Evolutionary conservation across 2,113 vertebrate species (phyloP).

Genomic region (Sprattus sprattus): DNA sequence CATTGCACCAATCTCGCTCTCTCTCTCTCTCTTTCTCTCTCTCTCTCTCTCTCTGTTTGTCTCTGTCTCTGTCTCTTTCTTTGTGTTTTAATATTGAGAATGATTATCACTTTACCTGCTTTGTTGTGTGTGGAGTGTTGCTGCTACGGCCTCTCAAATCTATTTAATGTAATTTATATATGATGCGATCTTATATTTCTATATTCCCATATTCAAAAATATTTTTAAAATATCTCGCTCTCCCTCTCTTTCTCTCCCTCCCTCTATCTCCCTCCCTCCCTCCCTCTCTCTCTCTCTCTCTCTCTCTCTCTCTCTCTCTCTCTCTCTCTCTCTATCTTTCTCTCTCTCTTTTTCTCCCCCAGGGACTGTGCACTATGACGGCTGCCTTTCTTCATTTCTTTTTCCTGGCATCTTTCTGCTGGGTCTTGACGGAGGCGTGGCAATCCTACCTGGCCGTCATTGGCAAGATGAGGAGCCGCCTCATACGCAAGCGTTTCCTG

Average conservation of each 20-base stretch:
- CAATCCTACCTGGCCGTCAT: constrained; percentile 98
- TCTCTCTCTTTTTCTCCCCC: constrained; percentile 12
- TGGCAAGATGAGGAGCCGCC: constrained; percentile 91
- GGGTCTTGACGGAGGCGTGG: constrained; percentile 99
- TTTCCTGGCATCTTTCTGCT: constrained; percentile 99
- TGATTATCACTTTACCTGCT: no score
- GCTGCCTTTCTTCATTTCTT: constrained; percentile 98
- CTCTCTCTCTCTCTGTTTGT: not conserved
- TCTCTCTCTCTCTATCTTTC: constrained; percentile 9
- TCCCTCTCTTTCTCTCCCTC: no score
- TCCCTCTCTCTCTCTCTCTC: not conserved
- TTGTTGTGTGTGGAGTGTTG: no score
- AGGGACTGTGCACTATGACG: constrained; percentile 94
- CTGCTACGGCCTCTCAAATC: no score
- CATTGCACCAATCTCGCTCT: no score
- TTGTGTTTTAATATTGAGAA: no score
- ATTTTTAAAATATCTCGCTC: no score
- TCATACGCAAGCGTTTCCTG: constrained; percentile 97
- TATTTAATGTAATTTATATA: no score
- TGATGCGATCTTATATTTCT: no score
- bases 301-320: constrained; percentile 21
- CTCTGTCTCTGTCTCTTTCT: not conserved
- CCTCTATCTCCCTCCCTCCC: no score
- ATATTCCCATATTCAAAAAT: no score
- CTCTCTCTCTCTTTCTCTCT: not conserved